Evolutionary conservation across 2,113 vertebrate genomes (phyloP).

Genomic region (Silurus meridionalis): DNA sequence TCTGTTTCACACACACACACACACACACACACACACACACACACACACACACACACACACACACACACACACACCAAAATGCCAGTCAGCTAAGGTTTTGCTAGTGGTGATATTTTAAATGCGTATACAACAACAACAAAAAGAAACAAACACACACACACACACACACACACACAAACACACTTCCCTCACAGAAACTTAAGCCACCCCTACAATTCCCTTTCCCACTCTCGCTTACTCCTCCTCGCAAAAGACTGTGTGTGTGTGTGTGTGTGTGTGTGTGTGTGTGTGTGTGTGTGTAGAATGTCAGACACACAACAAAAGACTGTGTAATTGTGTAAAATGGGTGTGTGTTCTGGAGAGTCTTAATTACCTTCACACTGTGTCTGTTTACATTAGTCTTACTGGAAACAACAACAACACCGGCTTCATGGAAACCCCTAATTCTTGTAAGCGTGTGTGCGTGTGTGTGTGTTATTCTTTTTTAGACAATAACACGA

Average conservation of each 20-base stretch:
- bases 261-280: background rate
- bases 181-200: conserved; percentile 14
- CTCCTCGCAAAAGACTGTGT: background rate
- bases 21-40: background rate
- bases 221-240: background rate
- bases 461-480: conserved; percentile 7
- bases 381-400: conserved; percentile 27
- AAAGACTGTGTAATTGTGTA: conserved; percentile 1
- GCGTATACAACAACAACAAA: no score
- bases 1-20: conserved; percentile 69
- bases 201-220: conserved; percentile 5
- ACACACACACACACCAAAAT: background rate
- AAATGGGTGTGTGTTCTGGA: conserved; percentile 11
- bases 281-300: background rate
- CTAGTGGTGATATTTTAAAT: no score
- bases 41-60: background rate
- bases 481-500: conserved; percentile 9
- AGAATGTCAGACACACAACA: background rate
- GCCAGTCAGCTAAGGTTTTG: no score
- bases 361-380: background rate
- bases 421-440: background rate
- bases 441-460: background rate
- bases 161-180: background rate
- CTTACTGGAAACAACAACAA: conserved; percentile 29
- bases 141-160: background rate